A percentile compares a stretch with the other conserved stretches of the same genome.
Conservation (phyloP, 2,797 vertebrate species). For the Smutsia temminckii region DNA sequence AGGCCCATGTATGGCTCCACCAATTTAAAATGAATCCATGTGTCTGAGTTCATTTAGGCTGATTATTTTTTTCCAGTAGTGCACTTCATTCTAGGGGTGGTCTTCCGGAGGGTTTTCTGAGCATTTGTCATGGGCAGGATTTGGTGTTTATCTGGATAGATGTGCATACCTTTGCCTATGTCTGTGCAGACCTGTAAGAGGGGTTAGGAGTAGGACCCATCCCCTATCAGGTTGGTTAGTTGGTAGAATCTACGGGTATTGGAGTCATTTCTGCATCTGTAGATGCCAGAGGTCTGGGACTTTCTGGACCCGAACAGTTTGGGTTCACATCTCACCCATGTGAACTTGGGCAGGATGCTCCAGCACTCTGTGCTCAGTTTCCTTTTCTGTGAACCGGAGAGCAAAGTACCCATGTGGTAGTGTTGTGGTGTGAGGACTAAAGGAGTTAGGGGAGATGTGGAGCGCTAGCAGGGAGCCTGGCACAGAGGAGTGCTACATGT, state of each 20-base stretch:
- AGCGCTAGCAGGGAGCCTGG: neutral
- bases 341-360: neutral
- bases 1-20: neutral
- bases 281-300: neutral
- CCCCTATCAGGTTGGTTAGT: too few species aligned
- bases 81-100: neutral
- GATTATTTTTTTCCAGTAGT: neutral
- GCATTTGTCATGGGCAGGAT: neutral
- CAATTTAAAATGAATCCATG: neutral
- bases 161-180: neutral
- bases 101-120: neutral
- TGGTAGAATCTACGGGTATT: neutral
- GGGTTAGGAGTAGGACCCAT: too few species aligned
- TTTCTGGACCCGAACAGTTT: neutral
- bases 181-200: neutral
- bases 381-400: neutral
- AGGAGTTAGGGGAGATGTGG: neutral
- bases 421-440: neutral
- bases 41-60: neutral
- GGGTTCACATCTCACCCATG: neutral
- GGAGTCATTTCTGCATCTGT: neutral
- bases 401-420: neutral
- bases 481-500: rapidly evolving
- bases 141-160: neutral
- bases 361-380: neutral